Conservation (phyloP, 2,113 vertebrate species). For the Stercorarius parasiticus region DNA sequence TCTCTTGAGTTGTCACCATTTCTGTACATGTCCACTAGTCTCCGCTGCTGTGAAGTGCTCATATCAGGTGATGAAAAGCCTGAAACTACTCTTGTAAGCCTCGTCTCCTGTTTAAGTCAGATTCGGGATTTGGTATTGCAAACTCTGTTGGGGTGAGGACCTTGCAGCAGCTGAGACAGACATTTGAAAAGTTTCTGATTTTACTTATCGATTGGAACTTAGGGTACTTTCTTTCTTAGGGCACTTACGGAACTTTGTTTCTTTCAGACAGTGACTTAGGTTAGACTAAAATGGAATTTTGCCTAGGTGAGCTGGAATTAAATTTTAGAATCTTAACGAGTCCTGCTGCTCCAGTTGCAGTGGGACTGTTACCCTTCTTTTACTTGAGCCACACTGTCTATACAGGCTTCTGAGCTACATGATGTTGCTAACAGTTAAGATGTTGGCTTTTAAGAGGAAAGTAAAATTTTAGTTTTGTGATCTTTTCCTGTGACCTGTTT, state of each 20-base stretch:
- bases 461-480: background rate
- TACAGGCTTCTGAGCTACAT: background rate
- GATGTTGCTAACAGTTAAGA: background rate
- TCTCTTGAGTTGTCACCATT: background rate
- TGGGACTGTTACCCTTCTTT: background rate
- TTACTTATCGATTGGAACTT: background rate
- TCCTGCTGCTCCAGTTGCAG: background rate
- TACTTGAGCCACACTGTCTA: background rate
- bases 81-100: background rate
- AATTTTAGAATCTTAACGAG: background rate
- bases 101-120: background rate
- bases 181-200: background rate
- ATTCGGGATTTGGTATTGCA: background rate
- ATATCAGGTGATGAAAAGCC: background rate
- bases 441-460: background rate
- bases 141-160: background rate
- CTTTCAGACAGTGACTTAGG: background rate
- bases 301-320: background rate
- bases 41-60: background rate
- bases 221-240: background rate
- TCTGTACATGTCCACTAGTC: background rate
- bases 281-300: background rate
- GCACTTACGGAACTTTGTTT: background rate
- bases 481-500: background rate
- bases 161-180: background rate